Percentiles rank a stretch among this genome's conserved stretches.
Conservation (phyloP, 1,140 invertebrate genomes). For the Piezodorus guildinii region DNA sequence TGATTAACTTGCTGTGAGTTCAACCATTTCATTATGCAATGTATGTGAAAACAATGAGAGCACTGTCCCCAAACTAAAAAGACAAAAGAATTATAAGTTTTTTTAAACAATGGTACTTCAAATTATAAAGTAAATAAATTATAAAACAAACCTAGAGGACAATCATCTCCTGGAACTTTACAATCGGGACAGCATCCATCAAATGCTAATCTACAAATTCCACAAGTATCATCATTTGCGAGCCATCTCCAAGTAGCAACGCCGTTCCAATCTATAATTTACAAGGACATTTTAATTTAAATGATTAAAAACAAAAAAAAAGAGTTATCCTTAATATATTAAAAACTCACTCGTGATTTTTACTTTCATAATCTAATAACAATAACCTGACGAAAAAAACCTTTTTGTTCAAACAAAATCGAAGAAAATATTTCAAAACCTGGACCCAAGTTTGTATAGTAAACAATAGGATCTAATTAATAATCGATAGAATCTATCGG, state of each 20-base stretch:
- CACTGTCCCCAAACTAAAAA: conserved; percentile 90
- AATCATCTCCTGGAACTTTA: conserved; percentile 95
- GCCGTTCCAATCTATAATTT: conserved; percentile 68
- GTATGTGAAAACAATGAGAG: conserved; percentile 98
- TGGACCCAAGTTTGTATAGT: too few species aligned
- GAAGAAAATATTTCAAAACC: too few species aligned
- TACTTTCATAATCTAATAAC: too few species aligned
- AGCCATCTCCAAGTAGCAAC: conserved; percentile 98
- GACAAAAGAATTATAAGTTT: conserved; percentile 23
- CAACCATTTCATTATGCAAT: conserved; percentile 99
- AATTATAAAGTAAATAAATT: neutral
- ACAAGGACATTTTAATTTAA: too few species aligned
- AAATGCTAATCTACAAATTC: conserved; percentile 97
- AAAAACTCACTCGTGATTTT: too few species aligned
- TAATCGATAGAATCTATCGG: too few species aligned
- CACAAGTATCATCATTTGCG: conserved; percentile 97
- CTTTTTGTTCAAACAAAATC: too few species aligned
- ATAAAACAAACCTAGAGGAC: conserved; percentile 61
- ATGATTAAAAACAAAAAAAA: too few species aligned
- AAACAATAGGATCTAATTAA: too few species aligned
- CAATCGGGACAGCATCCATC: conserved; percentile 98
- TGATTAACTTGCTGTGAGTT: conserved; percentile 91
- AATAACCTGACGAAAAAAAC: too few species aligned
- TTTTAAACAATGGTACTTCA: neutral
- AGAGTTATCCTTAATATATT: too few species aligned